Evolutionary conservation across 2,113 vertebrate species (phyloP).

Genomic region (Hiodon alosoides): DNA sequence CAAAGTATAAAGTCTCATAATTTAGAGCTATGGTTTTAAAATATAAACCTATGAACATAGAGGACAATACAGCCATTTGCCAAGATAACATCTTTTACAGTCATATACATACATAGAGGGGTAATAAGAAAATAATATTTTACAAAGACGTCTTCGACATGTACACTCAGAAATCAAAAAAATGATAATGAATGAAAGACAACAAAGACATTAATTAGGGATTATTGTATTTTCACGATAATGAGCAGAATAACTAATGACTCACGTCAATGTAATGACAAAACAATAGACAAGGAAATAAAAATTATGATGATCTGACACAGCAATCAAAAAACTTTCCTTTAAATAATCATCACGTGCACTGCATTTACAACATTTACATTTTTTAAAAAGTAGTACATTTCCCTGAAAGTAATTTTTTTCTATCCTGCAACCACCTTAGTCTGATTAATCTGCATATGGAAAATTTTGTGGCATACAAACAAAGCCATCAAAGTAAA

Average conservation of each 20-base stretch:
- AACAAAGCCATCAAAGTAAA: background rate
- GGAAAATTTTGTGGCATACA: background rate
- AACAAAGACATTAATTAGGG: conserved; percentile 15
- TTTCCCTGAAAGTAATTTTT: background rate
- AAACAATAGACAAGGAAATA: conserved; percentile 32
- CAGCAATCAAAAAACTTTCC: conserved; percentile 1
- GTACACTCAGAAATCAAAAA: conserved; percentile 20
- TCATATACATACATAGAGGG: conserved; percentile 31
- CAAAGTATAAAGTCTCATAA: conserved; percentile 1
- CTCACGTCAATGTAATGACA: conserved; percentile 26
- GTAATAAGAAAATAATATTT: conserved; percentile 28
- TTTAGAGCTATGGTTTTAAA: conserved; percentile 7
- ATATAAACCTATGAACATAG: conserved; percentile 20
- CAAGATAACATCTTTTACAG: conserved; percentile 23
- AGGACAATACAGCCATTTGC: conserved; percentile 18
- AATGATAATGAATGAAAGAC: conserved; percentile 23
- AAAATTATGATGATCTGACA: conserved; percentile 24
- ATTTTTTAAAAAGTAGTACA: background rate
- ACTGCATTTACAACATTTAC: background rate
- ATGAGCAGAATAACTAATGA: conserved; percentile 17
- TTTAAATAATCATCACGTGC: too few species aligned
- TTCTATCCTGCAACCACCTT: background rate
- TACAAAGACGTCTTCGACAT: conserved; percentile 27
- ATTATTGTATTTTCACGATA: conserved; percentile 26
- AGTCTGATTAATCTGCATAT: background rate